Conservation (phyloP, 2,113 vertebrate genomes). For the Ivindomyrus marchei region DNA sequence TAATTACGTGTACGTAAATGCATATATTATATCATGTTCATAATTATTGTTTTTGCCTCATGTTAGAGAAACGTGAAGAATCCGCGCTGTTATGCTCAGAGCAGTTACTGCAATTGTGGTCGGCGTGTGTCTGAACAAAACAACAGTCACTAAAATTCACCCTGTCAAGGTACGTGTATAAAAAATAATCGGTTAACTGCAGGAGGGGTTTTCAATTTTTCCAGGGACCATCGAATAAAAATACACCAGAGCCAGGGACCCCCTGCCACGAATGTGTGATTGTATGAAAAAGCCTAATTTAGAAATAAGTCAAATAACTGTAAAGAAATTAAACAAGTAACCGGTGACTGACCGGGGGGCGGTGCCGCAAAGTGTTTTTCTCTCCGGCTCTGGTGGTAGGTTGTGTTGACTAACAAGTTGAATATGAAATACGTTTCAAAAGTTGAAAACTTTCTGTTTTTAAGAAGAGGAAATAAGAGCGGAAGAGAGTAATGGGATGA, state of each 20-base stretch:
- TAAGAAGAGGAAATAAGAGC: background rate
- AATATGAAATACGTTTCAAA: background rate
- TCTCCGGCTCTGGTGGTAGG: background rate
- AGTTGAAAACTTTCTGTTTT: background rate
- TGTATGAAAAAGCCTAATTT: background rate
- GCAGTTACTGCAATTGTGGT: background rate
- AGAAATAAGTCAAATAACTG: background rate
- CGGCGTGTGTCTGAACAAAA: conserved; percentile 12
- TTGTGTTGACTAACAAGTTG: background rate
- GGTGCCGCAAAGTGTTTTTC: background rate
- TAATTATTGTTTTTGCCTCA: background rate
- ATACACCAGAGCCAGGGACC: background rate
- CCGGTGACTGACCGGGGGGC: background rate
- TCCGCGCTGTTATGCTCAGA: conserved; percentile 30
- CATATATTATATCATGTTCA: background rate
- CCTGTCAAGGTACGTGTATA: background rate
- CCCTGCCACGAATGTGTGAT: background rate
- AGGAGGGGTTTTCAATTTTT: background rate
- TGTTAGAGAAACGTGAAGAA: background rate
- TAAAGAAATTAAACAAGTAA: background rate
- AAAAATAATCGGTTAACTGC: background rate
- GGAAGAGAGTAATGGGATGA: background rate
- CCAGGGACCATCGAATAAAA: background rate
- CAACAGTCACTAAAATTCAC: background rate
- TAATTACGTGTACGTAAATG: background rate